These are phyloP conservation scores for Opisthograptis luteolata DNA, from an alignment of 2,888 invertebrate genomes.

Conservation along the genomic window DNA sequence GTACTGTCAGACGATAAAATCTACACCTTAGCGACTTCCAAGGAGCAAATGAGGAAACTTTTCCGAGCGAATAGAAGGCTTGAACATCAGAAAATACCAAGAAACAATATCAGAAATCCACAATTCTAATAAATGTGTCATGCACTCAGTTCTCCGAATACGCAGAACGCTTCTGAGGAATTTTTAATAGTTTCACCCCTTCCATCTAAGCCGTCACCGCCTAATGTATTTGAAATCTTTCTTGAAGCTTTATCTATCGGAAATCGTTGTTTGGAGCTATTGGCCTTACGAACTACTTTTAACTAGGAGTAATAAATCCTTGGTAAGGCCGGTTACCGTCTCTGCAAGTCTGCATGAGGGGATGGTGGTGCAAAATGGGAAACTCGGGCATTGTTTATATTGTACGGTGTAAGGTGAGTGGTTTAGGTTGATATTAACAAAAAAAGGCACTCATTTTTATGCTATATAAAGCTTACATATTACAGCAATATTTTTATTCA, in stretches of 20 bases:
- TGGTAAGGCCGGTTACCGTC: constrained; percentile 65
- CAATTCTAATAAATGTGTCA: constrained; percentile 72
- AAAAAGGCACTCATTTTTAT: too few species aligned
- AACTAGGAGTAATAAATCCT: constrained; percentile 82
- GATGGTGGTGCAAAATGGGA: constrained; percentile 44
- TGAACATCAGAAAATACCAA: constrained; percentile 14
- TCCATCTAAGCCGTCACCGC: constrained; percentile 56
- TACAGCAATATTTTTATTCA: too few species aligned
- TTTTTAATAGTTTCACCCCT: constrained; percentile 78
- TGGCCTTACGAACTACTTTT: constrained; percentile 78
- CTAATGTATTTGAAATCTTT: constrained; percentile 84
- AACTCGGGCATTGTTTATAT: not conserved
- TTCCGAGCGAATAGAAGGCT: not conserved
- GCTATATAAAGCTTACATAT: too few species aligned
- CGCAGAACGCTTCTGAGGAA: constrained; percentile 57
- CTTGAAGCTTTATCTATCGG: constrained; percentile 79
- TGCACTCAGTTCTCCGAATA: constrained; percentile 59
- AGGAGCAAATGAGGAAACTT: too few species aligned
- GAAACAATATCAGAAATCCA: constrained; percentile 39
- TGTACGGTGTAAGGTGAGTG: not conserved
- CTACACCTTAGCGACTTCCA: too few species aligned
- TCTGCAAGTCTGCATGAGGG: constrained; percentile 70
- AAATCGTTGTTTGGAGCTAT: constrained; percentile 81
- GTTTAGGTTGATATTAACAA: too few species aligned
- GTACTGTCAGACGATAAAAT: too few species aligned